Base-by-base conservation (phyloP, 2,797 vertebrate genomes). In the Champsocephalus gunnari region DNA sequence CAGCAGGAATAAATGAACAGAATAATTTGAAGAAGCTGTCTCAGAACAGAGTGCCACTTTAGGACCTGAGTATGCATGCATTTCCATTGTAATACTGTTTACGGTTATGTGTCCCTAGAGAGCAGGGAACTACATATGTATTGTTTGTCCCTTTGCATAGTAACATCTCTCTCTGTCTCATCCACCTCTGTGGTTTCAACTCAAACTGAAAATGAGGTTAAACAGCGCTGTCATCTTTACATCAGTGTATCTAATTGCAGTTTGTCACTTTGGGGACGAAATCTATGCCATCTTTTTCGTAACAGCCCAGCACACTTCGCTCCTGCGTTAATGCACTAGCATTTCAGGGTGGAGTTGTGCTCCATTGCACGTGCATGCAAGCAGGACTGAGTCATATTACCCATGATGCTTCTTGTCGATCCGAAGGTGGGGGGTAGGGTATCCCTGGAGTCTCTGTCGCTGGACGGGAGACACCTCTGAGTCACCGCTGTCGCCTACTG, bases 351-450 rank as follows among this genome's bases (percentile, higher is more conserved):
- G 45, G 45, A 57, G 53, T 65, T 45, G 57, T 50, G 75, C 59
- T 68, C 38, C 3, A 1, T 9, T 73, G 58, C 47, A 80, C n/a
- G 24, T 45, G 69, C n/a, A 75, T 47, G 51, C 50, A 50, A 44
- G 44, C 49, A 43, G 55, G 61, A 70, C 69, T 88, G 83, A 91
- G 59, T 87, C 85, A 87, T 63, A 73, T 79, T 88, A 72, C 86
- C 88, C 89, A 84, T 81, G 77, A 90, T 89, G 84, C 88, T 74
- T 90, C 60, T 54, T 53, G 78, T 68, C 45, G n/a, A 38, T 75
- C 56, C 16, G 10, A 17, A 34, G 59, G 70, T 75, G 56, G 71
- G 65, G 62, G 79, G 62, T 44, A 63, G 79, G 87, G 73, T 57
- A 71, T 89, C 82, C 89, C 81, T 60, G 59, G 48, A 77, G 77